Percentiles rank a stretch among this genome's conserved stretches.
phyloP scores from a whole-genome alignment of 2,113 vertebrate species.

The Thamnaconus septentrionalis region DNA sequence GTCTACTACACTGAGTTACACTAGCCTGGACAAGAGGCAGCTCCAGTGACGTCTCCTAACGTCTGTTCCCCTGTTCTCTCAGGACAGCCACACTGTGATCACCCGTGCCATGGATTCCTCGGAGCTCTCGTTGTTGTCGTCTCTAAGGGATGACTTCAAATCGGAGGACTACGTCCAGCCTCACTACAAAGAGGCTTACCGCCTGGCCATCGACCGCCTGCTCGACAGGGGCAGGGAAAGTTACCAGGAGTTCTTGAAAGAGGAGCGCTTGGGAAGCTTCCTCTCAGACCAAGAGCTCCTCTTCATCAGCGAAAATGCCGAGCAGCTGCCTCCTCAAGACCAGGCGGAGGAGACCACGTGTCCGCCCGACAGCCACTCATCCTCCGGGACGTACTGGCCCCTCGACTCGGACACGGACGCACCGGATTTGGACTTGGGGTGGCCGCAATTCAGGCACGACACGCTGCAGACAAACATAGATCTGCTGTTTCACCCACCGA shows the following conservation, averaged over 20 bases:
- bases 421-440: conserved; percentile 93
- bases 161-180: conserved; percentile 87
- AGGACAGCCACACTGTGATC: too few species aligned
- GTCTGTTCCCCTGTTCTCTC: conserved; percentile 9
- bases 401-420: conserved; percentile 88
- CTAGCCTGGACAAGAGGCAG: not conserved
- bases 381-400: conserved; percentile 97
- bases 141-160: conserved; percentile 84
- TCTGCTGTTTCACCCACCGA: conserved; percentile 90
- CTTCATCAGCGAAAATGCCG: conserved; percentile 83
- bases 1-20: not conserved
- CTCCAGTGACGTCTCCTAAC: not conserved
- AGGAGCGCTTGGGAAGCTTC: conserved; percentile 84
- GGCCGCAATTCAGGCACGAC: conserved; percentile 85
- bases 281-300: conserved; percentile 88
- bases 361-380: conserved; percentile 78
- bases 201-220: conserved; percentile 88
- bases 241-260: conserved; percentile 86
- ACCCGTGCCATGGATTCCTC: conserved; percentile 79
- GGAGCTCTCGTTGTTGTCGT: conserved; percentile 84
- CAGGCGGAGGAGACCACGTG: conserved; percentile 68
- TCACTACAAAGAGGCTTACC: conserved; percentile 93
- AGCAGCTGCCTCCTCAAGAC: conserved; percentile 66
- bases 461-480: conserved; percentile 85
- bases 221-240: conserved; percentile 80